A percentile compares a stretch with the other conserved stretches of the same genome.
Conservation (phyloP, 2,888 invertebrate species). For the Epinotia demarniana region DNA sequence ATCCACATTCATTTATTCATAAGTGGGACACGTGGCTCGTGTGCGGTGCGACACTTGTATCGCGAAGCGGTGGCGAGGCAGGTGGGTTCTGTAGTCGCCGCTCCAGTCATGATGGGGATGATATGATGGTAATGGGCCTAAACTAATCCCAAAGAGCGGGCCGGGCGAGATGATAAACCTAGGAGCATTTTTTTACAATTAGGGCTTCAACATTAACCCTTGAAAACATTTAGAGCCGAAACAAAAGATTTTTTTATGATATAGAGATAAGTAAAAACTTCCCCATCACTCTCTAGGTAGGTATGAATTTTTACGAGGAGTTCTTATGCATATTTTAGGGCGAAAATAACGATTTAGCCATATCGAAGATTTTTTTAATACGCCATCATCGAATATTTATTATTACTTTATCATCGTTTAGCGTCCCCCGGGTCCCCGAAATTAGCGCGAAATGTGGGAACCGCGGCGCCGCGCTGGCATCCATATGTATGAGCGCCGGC, state of each 20-base stretch:
- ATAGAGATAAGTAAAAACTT: too few relatives aligned
- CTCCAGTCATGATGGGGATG: not conserved
- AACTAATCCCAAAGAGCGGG: too few relatives aligned
- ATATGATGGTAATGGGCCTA: too few relatives aligned
- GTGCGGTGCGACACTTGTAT: not conserved
- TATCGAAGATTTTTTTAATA: not conserved
- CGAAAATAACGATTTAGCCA: not conserved
- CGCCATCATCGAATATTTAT: not conserved
- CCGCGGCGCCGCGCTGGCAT: slow-evolving; percentile 50
- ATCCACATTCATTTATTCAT: slow-evolving; percentile 31
- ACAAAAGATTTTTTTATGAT: too few relatives aligned
- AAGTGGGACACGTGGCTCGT: slow-evolving; percentile 13
- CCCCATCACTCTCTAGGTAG: too few relatives aligned
- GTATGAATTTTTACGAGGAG: too few relatives aligned
- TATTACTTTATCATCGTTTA: not conserved
- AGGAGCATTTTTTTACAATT: too few relatives aligned
- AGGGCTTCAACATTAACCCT: too few relatives aligned
- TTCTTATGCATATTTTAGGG: too few relatives aligned
- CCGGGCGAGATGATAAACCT: too few relatives aligned
- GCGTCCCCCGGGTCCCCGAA: slow-evolving; percentile 10
- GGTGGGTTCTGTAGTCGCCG: not conserved
- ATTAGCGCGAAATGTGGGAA: slow-evolving; percentile 16
- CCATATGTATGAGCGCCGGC: slow-evolving; percentile 53
- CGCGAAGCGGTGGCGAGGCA: not conserved
- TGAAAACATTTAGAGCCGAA: too few relatives aligned